Base-by-base conservation (phyloP, 2,888 invertebrate species). In the Gryllus longicercus region DNA sequence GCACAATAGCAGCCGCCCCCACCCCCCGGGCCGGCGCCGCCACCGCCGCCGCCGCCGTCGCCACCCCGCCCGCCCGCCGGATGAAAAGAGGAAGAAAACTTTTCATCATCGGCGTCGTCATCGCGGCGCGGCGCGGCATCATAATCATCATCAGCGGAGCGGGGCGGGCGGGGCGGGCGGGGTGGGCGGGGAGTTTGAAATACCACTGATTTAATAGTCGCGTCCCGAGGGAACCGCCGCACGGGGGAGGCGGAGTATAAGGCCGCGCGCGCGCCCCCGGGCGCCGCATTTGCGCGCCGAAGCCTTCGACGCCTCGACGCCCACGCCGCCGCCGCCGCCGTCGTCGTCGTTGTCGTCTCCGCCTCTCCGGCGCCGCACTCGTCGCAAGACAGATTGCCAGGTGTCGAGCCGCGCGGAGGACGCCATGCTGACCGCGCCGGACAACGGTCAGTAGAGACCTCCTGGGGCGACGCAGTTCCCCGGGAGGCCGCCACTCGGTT, bases 201-300 rank as follows among this genome's bases (percentile, higher is more conserved):
- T 82, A 82, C 82, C 82, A 82, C 81, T 80, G 81, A 82, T 82
- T 82, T 82, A 82, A 82, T 82, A 82, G 81, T 79, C 74, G 16
- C 21, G 21, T 81, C 82, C 82, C 82, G 49, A 11, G 82, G 82
- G 82, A 82, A 38, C 14, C 74, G 14, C 51, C 51, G 23, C 18
- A 25, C 16, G 76, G 76, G 76, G 76, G 76, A 18, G 50, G 78
- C 11, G n/a, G 25, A 5, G 10, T 78, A 78, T 78, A 78, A 78
- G 51, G 21, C 77, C 25, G 38, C 49, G n/a, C 49, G 77, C 77
- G 50, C 14, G 63, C 63, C 63, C 63, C n/a, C 11, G 63, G 38
- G n/a, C 63, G 63, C 63, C 63, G n/a, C 63, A 63, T 63, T 63
- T n/a, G 77, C 63, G n/a, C 63, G 16, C 63, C 1, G 63, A 63